phyloP scores from a whole-genome alignment of 2,888 invertebrate species.

The Chesias legatella region DNA sequence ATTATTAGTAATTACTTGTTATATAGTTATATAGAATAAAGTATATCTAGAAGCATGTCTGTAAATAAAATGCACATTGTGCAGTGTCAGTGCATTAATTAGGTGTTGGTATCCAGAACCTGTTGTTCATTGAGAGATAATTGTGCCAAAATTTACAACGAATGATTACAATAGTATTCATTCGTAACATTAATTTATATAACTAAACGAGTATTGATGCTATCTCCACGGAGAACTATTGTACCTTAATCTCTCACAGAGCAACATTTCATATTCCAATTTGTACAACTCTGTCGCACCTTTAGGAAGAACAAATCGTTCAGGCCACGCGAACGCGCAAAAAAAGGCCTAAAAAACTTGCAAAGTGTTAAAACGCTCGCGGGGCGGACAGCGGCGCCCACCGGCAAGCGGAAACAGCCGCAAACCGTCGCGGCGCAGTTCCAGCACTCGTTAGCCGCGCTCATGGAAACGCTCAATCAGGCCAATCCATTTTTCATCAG shows the following conservation, averaged over 20 bases:
- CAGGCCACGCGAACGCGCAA: conserved; percentile 91
- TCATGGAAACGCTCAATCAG: conserved; percentile 96
- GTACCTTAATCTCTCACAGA: conserved; percentile 22
- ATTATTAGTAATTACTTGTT: neutral
- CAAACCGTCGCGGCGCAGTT: conserved; percentile 97
- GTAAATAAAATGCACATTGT: conserved; percentile 29
- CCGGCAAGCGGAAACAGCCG: conserved; percentile 89
- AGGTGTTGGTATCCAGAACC: conserved; percentile 33
- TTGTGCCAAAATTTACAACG: conserved; percentile 3
- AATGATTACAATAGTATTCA: no score
- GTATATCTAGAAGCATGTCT: conserved; percentile 30
- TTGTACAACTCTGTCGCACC: conserved; percentile 1
- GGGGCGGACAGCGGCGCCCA: conserved; percentile 84
- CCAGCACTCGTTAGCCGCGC: conserved; percentile 92
- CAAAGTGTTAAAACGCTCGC: conserved; percentile 95
- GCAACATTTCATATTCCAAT: conserved; percentile 9
- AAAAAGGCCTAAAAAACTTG: conserved; percentile 93
- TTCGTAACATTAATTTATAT: no score
- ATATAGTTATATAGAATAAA: neutral
- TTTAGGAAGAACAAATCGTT: conserved; percentile 95
- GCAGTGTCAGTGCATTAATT: conserved; percentile 21
- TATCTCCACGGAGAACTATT: neutral
- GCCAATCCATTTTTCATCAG: conserved; percentile 81
- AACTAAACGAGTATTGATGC: no score
- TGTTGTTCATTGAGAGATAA: conserved; percentile 32